A percentile compares a stretch with the other conserved stretches of the same genome.
Conservation (phyloP, 1,140 invertebrate species). For the Medauroidea extradentata region DNA sequence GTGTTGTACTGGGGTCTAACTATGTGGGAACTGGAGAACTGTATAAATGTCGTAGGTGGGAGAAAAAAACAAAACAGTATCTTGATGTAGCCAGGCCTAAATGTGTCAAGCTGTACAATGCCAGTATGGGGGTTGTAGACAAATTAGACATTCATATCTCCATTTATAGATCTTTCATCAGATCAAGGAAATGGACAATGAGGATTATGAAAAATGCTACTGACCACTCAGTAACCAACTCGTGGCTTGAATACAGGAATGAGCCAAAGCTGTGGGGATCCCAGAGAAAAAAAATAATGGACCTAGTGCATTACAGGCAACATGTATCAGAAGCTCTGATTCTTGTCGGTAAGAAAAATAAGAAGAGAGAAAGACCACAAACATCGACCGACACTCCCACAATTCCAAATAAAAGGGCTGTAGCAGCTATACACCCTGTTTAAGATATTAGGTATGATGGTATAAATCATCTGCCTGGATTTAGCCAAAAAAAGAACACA, state of each 20-base stretch:
- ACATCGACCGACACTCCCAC: neutral
- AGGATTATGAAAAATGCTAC: conserved; percentile 30
- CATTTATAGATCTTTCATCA: too few relatives aligned
- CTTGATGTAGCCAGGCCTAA: conserved; percentile 31
- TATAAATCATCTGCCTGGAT: conserved; percentile 9
- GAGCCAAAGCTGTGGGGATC: neutral
- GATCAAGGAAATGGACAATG: conserved; percentile 4
- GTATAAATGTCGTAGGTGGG: conserved; percentile 30
- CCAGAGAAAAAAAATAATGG: conserved; percentile 8
- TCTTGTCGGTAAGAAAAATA: neutral
- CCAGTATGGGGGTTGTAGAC: conserved; percentile 38
- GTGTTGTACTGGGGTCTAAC: conserved; percentile 14
- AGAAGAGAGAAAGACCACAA: conserved; percentile 11
- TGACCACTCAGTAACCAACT: conserved; percentile 27
- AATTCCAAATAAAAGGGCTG: neutral
- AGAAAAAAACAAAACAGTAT: conserved; percentile 32
- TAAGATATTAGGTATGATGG: conserved; percentile 8
- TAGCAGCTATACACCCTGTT: neutral
- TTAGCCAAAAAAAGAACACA: conserved; percentile 8
- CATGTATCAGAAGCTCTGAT: conserved; percentile 13
- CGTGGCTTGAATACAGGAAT: conserved; percentile 31
- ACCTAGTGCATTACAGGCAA: conserved; percentile 12
- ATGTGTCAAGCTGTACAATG: conserved; percentile 39
- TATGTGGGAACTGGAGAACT: conserved; percentile 21
- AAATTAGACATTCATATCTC: too few relatives aligned